Evolutionary conservation across 2,797 vertebrate genomes (phyloP).

Genomic region (Karalla daura): DNA sequence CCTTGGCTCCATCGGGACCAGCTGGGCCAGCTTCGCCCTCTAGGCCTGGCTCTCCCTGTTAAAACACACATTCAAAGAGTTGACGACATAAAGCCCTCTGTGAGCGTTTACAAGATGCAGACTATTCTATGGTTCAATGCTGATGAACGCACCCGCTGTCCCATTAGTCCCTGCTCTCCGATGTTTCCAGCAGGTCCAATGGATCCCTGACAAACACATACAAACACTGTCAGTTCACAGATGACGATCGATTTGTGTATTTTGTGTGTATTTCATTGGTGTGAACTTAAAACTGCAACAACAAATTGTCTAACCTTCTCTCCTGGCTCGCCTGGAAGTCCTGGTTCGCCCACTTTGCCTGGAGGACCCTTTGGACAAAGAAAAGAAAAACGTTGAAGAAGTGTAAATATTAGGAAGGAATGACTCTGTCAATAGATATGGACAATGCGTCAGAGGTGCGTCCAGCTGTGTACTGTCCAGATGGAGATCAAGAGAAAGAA

Average conservation of each 20-base stretch:
- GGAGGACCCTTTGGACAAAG: constrained; percentile 80
- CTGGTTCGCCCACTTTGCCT: constrained; percentile 81
- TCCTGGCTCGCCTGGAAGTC: constrained; percentile 84
- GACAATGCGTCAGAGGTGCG: constrained; percentile 4
- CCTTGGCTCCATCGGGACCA: constrained; percentile 93
- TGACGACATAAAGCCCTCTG: constrained; percentile 7
- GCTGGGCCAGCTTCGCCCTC: constrained; percentile 90
- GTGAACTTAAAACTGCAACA: background rate
- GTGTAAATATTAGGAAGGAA: constrained; percentile 27
- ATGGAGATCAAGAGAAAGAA: background rate
- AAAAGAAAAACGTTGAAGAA: constrained; percentile 25
- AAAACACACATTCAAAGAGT: constrained; percentile 4
- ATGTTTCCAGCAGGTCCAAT: constrained; percentile 88
- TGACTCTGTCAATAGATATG: constrained; percentile 21
- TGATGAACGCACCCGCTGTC: constrained; percentile 88
- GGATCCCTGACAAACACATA: constrained; percentile 84
- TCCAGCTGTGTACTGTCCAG: constrained; percentile 12
- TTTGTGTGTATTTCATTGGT: background rate
- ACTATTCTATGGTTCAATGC: constrained; percentile 3
- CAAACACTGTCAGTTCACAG: constrained; percentile 1
- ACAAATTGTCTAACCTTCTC: constrained; percentile 89
- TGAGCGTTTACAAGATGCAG: background rate
- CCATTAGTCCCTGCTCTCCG: constrained; percentile 92
- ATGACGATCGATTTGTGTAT: background rate
- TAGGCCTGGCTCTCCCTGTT: constrained; percentile 91